These are phyloP conservation scores for Corythornis madagascariensis DNA, from an alignment of 2,113 vertebrate species.

Conservation along the genomic window DNA sequence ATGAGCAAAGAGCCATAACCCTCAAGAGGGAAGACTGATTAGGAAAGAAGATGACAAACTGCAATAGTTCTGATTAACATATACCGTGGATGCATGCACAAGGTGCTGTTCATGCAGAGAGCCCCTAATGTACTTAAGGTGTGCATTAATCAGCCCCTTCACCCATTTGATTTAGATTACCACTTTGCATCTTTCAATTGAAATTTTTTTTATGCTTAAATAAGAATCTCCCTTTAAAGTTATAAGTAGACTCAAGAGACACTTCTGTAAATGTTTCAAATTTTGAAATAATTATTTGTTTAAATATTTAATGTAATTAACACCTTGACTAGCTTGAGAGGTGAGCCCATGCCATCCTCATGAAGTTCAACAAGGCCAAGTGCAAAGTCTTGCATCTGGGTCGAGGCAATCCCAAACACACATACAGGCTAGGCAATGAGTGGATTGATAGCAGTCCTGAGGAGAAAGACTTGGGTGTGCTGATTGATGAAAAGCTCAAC, in stretches of 20 bases:
- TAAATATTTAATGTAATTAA: conserved; percentile 14
- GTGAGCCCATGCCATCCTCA: too few relatives aligned
- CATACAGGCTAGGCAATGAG: too few relatives aligned
- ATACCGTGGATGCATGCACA: neutral
- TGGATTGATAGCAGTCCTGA: too few relatives aligned
- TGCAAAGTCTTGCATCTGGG: too few relatives aligned
- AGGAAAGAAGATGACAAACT: conserved; percentile 18
- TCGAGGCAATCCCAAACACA: too few relatives aligned
- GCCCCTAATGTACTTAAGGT: neutral
- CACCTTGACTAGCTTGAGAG: too few relatives aligned
- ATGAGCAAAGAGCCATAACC: neutral
- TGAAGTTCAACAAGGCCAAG: too few relatives aligned
- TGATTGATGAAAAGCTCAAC: too few relatives aligned
- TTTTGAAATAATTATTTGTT: neutral
- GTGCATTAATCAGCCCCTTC: neutral
- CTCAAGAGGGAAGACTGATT: neutral
- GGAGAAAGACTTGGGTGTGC: too few relatives aligned
- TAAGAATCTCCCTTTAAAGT: neutral
- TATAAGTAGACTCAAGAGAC: neutral
- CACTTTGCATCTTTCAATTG: conserved; percentile 32
- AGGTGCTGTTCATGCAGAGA: neutral
- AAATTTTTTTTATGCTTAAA: conserved; percentile 11
- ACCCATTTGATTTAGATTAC: neutral
- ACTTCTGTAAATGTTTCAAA: neutral
- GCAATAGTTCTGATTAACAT: conserved; percentile 30